Evolutionary conservation across 2,113 vertebrate species (phyloP).

Genomic region (Chrysochloris asiatica): DNA sequence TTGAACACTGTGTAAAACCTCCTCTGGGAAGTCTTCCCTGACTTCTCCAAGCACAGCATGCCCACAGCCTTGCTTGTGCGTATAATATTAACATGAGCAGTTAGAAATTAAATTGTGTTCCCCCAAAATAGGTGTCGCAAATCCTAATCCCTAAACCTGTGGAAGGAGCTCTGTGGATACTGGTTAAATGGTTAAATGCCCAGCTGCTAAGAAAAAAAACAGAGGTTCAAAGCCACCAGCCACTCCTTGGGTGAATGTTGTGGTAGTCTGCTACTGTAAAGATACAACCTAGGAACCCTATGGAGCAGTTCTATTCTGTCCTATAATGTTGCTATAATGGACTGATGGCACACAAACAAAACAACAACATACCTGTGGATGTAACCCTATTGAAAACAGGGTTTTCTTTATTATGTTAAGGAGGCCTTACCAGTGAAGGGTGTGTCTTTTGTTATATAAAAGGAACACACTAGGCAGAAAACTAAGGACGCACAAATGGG

Average conservation of each 20-base stretch:
- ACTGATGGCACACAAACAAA: no score
- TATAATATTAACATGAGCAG: neutral
- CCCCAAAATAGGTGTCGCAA: neutral
- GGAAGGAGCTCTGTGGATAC: no score
- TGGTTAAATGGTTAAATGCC: neutral
- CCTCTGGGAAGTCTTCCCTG: neutral
- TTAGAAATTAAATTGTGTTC: neutral
- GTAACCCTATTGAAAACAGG: neutral
- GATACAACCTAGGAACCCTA: neutral
- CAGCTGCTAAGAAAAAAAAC: neutral
- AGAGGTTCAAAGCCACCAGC: neutral
- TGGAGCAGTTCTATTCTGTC: neutral
- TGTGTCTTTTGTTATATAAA: neutral
- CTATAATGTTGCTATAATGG: neutral
- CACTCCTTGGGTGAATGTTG: neutral
- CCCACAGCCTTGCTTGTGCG: neutral
- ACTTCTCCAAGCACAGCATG: neutral
- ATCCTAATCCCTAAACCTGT: neutral
- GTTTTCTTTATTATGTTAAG: neutral
- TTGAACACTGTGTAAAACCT: neutral
- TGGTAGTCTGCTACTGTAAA: neutral
- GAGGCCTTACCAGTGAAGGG: neutral
- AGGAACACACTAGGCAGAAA: neutral
- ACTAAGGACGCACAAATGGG: neutral
- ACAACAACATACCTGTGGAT: neutral